phyloP scores from a whole-genome alignment of 2,888 invertebrate genomes.

The Drosophila maculinotata region DNA sequence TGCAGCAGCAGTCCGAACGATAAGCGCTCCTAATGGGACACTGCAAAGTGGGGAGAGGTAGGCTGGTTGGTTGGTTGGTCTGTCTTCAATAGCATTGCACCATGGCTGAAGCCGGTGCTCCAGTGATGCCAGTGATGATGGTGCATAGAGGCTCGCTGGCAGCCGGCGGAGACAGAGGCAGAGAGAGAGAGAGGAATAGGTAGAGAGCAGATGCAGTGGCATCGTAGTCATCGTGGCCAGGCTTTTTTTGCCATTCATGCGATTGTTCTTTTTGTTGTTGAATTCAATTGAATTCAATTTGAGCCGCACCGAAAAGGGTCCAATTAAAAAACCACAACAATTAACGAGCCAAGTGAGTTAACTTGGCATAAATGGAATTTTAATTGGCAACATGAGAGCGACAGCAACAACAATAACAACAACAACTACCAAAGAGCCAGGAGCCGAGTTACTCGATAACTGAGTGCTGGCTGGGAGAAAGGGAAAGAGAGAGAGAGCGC shows the following conservation, averaged over 20 bases:
- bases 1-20: slow-evolving; percentile 24
- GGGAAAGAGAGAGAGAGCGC: slow-evolving; percentile 4
- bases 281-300: slow-evolving; percentile 78
- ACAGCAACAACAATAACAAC: slow-evolving; percentile 29
- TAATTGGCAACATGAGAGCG: slow-evolving; percentile 82
- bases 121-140: slow-evolving; percentile 11
- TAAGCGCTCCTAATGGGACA: slow-evolving; percentile 50
- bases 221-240: slow-evolving; percentile 15
- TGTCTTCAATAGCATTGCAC: slow-evolving; percentile 31
- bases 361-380: slow-evolving; percentile 83
- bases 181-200: no score
- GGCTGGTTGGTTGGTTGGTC: no score
- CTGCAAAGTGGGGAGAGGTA: slow-evolving; percentile 11
- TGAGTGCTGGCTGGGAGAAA: slow-evolving; percentile 42
- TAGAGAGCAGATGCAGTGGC: no score
- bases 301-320: slow-evolving; percentile 74
- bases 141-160: slow-evolving; percentile 6
- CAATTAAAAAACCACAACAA: slow-evolving; percentile 84
- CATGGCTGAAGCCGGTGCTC: slow-evolving; percentile 13
- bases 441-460: slow-evolving; percentile 72
- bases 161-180: slow-evolving; percentile 7
- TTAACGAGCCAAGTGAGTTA: slow-evolving; percentile 83
- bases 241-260: slow-evolving; percentile 42
- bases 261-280: slow-evolving; percentile 63
- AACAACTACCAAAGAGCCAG: slow-evolving; percentile 48